A percentile compares a stretch with the other conserved stretches of the same genome.
These are phyloP conservation scores for Drosophila cardini DNA, from an alignment of 1,140 invertebrate genomes.

Conservation along the genomic window DNA sequence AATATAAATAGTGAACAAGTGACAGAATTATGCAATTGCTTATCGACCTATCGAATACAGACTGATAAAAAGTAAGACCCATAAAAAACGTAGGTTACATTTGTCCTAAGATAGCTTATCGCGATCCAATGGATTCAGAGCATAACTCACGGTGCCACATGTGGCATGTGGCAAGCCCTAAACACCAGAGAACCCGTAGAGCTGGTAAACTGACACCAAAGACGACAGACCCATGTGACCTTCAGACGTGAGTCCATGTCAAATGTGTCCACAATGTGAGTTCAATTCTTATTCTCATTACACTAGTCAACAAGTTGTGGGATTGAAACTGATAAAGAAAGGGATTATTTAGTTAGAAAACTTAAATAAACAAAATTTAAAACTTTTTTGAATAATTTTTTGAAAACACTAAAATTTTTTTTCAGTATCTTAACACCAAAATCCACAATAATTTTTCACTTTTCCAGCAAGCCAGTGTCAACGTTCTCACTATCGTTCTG, in stretches of 20 bases:
- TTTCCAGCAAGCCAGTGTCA: too few species aligned
- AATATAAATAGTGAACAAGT: slow-evolving; percentile 12
- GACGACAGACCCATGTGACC: slow-evolving; percentile 30
- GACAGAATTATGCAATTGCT: slow-evolving; percentile 11
- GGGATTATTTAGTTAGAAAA: too few species aligned
- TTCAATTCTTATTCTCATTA: slow-evolving; percentile 13
- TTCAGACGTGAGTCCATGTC: slow-evolving; percentile 35
- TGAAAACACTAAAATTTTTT: too few species aligned
- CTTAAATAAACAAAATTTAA: too few species aligned
- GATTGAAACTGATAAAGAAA: too few species aligned
- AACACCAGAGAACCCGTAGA: background rate
- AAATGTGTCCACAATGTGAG: slow-evolving; percentile 21
- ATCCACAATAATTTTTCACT: too few species aligned
- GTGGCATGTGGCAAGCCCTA: slow-evolving; percentile 34
- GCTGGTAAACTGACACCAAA: slow-evolving; percentile 33
- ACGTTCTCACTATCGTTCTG: background rate
- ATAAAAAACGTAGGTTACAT: slow-evolving; percentile 9
- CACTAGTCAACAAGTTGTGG: too few species aligned
- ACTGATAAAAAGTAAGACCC: slow-evolving; percentile 6
- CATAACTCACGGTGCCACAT: slow-evolving; percentile 1
- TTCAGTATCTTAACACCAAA: too few species aligned
- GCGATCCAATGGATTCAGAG: background rate
- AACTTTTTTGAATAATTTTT: too few species aligned
- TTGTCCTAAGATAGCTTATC: slow-evolving; percentile 24
- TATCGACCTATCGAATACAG: slow-evolving; percentile 15